Percentiles rank a stretch among this genome's conserved stretches.
Conservation (phyloP, 2,888 invertebrate species). For the Pyrrhia umbra region DNA sequence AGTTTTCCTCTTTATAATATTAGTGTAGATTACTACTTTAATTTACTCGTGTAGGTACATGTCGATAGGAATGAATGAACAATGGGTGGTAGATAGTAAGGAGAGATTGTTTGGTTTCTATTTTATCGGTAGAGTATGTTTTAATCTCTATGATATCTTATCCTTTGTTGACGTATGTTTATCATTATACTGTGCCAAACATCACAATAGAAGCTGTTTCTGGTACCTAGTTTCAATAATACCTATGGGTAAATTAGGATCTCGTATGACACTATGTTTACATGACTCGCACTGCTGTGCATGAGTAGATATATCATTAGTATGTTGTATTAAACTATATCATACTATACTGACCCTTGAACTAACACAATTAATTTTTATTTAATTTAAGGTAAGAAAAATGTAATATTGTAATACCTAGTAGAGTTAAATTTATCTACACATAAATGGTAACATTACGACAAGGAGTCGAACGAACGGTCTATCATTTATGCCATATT, state of each 20-base stretch:
- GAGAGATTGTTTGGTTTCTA: background rate
- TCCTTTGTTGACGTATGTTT: conserved; percentile 14
- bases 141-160: background rate
- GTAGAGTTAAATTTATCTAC: background rate
- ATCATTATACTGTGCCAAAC: background rate
- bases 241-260: conserved; percentile 20
- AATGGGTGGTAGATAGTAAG: background rate
- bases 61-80: background rate
- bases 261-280: conserved; percentile 8
- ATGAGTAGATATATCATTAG: conserved; percentile 5
- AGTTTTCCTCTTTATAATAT: too few species aligned
- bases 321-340: background rate
- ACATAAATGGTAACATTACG: too few species aligned
- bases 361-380: background rate
- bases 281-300: conserved; percentile 3
- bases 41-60: too few species aligned
- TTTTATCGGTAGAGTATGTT: conserved; percentile 22
- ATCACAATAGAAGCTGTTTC: conserved; percentile 4
- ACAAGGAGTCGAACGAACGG: too few species aligned
- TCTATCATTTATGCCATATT: too few species aligned
- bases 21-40: too few species aligned
- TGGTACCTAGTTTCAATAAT: conserved; percentile 9
- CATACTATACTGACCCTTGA: background rate
- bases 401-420: too few species aligned
- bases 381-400: background rate